phyloP scores from a whole-genome alignment of 2,113 vertebrate genomes.

The Actinemys pallida region DNA sequence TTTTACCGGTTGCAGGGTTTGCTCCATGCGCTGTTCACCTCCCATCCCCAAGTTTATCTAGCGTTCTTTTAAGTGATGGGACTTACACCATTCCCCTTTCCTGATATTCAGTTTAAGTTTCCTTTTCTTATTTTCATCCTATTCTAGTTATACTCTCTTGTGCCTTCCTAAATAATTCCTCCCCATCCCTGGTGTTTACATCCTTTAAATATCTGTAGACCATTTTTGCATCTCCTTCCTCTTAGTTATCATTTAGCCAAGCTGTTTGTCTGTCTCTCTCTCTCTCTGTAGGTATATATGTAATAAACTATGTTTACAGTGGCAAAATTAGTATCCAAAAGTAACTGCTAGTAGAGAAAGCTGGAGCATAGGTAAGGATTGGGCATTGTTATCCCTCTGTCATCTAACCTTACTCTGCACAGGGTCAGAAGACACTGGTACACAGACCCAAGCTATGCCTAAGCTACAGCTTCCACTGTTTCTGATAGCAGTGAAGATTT shows the following conservation, averaged over 20 bases:
- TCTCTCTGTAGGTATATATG: too few relatives aligned
- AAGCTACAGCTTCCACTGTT: background rate
- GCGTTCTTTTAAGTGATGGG: background rate
- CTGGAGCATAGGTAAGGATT: background rate
- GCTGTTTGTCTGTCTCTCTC: background rate
- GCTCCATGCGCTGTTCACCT: background rate
- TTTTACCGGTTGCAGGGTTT: background rate
- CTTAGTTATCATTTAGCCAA: background rate
- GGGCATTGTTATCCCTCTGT: background rate
- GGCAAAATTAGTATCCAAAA: background rate
- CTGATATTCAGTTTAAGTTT: background rate
- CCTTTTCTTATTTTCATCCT: background rate
- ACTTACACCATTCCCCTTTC: background rate
- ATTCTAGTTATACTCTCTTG: conserved; percentile 15
- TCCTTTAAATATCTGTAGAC: background rate
- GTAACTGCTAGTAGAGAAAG: background rate
- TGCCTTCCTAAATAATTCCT: background rate
- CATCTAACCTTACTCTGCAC: background rate
- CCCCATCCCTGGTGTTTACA: background rate
- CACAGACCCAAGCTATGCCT: background rate
- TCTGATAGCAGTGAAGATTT: background rate
- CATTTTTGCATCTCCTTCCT: background rate
- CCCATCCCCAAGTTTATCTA: background rate
- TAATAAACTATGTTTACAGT: background rate
- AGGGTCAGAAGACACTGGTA: background rate